Base-by-base conservation (phyloP, 2,113 vertebrate species). In the Emydocephalus ijimae region DNA sequence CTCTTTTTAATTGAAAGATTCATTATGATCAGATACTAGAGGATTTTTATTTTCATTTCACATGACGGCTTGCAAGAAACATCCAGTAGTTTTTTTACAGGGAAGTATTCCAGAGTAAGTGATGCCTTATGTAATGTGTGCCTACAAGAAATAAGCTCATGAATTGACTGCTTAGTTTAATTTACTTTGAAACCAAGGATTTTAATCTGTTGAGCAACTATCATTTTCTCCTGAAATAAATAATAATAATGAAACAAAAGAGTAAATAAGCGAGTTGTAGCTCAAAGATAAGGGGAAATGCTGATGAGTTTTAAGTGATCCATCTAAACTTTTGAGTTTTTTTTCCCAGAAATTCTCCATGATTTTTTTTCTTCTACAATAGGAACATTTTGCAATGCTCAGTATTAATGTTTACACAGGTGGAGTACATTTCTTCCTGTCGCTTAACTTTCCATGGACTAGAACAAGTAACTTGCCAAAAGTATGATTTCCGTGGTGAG, bases 101-200 rank as follows among this genome's bases (percentile, higher is more conserved):
- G 94, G 93, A 61, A 94, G 93, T 93, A 91, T 8, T 81, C 88
- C 0, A 0, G 94, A 64, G 90, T 88, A 92, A 89, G 92, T 92
- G 95, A 94, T 97, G 96, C 97, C 97, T 97, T 97, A 96, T 93
- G 93, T 0, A 95, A 93, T 0, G 93, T 93, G 96, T 97, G 97
- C 97, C 96, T 97, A 94, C 95, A 92, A 95, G 92, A 94, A 94
- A 93, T 89, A 91, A 93, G 45, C 91, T 61, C 87, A 3, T 2
- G 34, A 94, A 92, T 91, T 91, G 93, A 85, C 26, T 26, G 45
- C 92, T 96, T 96, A 90, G 86, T 74, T 93, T 86, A 45, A 89
- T 34, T 74, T 95, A 69, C 69, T 95, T 94, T 86, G 92, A 92
- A 94, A 92, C 89, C 39, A 20, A 45, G 8, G 21, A 1, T 94